A percentile compares a stretch with the other conserved stretches of the same genome.
phyloP scores from a whole-genome alignment of 2,797 vertebrate genomes.

The Tauraco hartlaubi region DNA sequence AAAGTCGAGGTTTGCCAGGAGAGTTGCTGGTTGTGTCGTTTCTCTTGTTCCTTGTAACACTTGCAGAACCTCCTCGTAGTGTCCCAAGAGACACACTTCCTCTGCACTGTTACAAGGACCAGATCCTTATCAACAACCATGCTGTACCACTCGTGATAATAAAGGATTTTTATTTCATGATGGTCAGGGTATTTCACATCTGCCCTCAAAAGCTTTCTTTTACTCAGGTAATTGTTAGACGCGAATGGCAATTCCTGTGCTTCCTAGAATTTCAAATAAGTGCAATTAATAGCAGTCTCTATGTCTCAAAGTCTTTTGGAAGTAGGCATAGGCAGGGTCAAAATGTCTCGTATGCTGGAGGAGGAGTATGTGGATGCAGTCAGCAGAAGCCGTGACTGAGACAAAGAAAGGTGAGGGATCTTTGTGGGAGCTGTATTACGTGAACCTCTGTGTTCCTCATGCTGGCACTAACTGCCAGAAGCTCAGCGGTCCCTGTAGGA shows the following conservation, averaged over 20 bases:
- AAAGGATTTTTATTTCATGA: neutral
- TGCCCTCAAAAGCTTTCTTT: neutral
- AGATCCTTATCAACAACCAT: neutral
- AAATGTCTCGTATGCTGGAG: neutral
- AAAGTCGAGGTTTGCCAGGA: neutral
- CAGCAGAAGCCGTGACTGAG: neutral
- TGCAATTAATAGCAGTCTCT: neutral
- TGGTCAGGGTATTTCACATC: neutral
- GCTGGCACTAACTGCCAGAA: neutral
- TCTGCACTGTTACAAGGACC: neutral
- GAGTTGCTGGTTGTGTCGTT: neutral
- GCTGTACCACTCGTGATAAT: neutral
- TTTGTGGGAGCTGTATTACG: neutral
- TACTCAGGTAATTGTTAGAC: neutral
- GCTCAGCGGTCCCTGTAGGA: neutral
- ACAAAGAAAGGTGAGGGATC: neutral
- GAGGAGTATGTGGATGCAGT: neutral
- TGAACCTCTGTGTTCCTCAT: neutral
- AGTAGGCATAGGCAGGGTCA: neutral
- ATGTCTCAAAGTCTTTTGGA: neutral
- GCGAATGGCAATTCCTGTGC: neutral
- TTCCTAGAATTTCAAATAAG: neutral
- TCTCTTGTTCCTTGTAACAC: neutral
- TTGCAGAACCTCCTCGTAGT: neutral
- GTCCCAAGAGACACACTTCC: neutral